These are phyloP conservation scores for Drosophila cracens DNA, from an alignment of 2,888 invertebrate genomes.

Conservation along the genomic window DNA sequence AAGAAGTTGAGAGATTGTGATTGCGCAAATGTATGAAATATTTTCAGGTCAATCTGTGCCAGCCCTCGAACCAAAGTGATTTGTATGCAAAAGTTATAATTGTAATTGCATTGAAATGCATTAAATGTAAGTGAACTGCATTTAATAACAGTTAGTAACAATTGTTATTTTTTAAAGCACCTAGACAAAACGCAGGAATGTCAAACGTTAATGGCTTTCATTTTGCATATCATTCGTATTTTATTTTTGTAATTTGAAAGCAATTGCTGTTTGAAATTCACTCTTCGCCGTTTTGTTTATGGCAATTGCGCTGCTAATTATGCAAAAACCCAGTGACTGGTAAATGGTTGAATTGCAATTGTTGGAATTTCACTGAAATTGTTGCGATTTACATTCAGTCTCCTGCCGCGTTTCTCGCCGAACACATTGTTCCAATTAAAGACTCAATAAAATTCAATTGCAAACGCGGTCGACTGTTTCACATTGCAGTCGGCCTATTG, in stretches of 20 bases:
- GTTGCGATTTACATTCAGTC: constrained; percentile 59
- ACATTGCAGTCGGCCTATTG: constrained; percentile 22
- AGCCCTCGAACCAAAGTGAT: not conserved
- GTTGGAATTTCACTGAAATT: constrained; percentile 55
- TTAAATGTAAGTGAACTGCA: constrained; percentile 20
- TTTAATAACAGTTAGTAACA: constrained; percentile 22
- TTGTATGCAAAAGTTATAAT: not conserved
- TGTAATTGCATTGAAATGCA: not conserved
- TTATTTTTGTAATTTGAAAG: constrained; percentile 13
- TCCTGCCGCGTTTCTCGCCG: constrained; percentile 15
- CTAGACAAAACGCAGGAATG: constrained; percentile 26
- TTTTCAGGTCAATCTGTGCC: not conserved
- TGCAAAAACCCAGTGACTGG: constrained; percentile 53
- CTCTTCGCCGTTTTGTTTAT: constrained; percentile 51
- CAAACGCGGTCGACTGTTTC: constrained; percentile 12
- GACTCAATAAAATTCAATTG: constrained; percentile 78
- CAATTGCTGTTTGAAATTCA: constrained; percentile 47
- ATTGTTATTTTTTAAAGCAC: constrained; percentile 34
- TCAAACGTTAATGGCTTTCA: constrained; percentile 46
- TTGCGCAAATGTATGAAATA: not conserved
- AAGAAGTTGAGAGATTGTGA: not conserved
- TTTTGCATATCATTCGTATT: constrained; percentile 27
- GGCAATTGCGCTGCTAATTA: constrained; percentile 67
- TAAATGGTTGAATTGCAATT: constrained; percentile 44
- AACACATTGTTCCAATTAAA: constrained; percentile 69